Base-by-base conservation (phyloP, 2,888 invertebrate genomes). In the Germaria angustata region DNA sequence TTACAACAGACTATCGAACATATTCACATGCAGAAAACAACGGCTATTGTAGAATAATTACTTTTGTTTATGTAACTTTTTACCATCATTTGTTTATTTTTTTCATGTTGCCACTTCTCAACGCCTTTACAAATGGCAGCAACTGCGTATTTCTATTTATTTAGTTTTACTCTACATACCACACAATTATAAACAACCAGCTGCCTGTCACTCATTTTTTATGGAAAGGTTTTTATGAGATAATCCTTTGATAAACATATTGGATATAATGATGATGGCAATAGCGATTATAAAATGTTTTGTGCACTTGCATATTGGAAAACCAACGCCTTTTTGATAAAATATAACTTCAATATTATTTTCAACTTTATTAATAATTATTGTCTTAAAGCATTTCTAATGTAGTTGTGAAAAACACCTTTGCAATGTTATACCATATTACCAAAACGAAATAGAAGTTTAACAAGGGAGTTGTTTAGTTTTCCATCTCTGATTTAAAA, bases 151-250 rank as follows among this genome's bases (percentile, higher is more conserved):
- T 73, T 20, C 39, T 63, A 41, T 51, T 44, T 51, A 32, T 51
- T 5, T 5, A 77, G 39, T 41, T 77, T 77, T 41, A 36, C 24
- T 15, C 59, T 41, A 39, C 46, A 57, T 46, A 46, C 65, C 32
- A 34, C 22, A 65, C 51, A 49, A 66, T 20, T n/a, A n/a, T n/a
- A n/a, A n/a, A 28, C 8, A 41, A 41, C 59, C 76, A 28, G n/a
- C 20, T 73, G 44, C 28, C 28, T 68, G 77, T 69, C 61, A 77
- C 2, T 61, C 11, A 53, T 51, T 59, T 51, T 61, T 51, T 61
- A 15, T 51, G 28, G 34, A 34, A 11, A 65, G 69, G 55, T 61
- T 51, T 71, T 76, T 76, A 80, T 80, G 63, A 65, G 76, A 80
- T 80, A 80, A 65, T 59, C 44, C 51, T 51, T 36, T 61, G 41